Evolutionary conservation across 2,888 invertebrate species (phyloP).

Genomic region (Ophioninae sp.): DNA sequence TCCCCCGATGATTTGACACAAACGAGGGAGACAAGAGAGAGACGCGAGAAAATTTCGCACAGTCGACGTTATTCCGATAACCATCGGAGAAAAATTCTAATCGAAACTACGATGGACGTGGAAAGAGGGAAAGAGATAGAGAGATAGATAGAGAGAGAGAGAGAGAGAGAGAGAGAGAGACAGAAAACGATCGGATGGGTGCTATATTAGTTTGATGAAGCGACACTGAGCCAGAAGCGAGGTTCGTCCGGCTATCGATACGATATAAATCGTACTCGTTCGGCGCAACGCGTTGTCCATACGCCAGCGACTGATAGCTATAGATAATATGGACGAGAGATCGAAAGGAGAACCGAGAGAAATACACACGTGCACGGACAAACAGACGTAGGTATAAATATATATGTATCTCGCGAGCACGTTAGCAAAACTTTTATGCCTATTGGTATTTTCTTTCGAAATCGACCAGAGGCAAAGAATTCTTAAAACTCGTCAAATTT

Average conservation of each 20-base stretch:
- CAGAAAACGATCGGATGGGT: slow-evolving; percentile 43
- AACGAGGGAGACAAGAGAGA: slow-evolving; percentile 8
- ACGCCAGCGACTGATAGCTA: slow-evolving; percentile 32
- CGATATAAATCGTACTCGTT: slow-evolving; percentile 46
- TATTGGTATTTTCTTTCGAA: too few species aligned
- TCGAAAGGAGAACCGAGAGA: slow-evolving; percentile 30
- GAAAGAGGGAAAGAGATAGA: background rate
- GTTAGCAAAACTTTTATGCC: too few species aligned
- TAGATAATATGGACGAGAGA: slow-evolving; percentile 26
- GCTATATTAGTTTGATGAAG: slow-evolving; percentile 51
- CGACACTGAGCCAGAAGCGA: slow-evolving; percentile 27
- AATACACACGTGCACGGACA: slow-evolving; percentile 21
- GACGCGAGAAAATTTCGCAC: slow-evolving; percentile 34
- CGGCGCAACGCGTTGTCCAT: slow-evolving; percentile 38
- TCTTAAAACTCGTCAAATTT: too few species aligned
- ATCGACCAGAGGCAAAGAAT: too few species aligned
- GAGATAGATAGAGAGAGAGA: too few species aligned
- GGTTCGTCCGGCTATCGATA: slow-evolving; percentile 41
- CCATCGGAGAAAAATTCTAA: slow-evolving; percentile 41
- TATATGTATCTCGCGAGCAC: too few species aligned
- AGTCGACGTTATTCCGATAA: slow-evolving; percentile 40
- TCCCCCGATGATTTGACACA: slow-evolving; percentile 12
- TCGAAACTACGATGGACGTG: slow-evolving; percentile 23
- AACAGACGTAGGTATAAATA: background rate
- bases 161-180: background rate